A percentile compares a stretch with the other conserved stretches of the same genome.
phyloP scores from a whole-genome alignment of 1,140 invertebrate species.

The Venturia canescens region DNA sequence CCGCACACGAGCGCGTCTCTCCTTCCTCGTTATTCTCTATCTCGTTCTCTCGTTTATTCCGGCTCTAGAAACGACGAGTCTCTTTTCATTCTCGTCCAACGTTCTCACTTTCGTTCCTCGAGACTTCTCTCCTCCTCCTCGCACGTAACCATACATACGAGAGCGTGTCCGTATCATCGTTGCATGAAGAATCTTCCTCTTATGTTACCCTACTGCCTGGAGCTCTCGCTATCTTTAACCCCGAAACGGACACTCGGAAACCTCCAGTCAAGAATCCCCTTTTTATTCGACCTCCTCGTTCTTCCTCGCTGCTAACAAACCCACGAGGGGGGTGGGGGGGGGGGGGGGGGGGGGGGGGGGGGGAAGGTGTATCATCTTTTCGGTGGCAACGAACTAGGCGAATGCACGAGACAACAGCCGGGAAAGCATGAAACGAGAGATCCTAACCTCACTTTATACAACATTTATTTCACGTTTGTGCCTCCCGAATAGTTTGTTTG shows the following conservation, averaged over 20 bases:
- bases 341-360: too few species aligned
- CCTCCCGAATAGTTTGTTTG: too few species aligned
- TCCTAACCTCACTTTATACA: neutral
- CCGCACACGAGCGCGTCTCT: slow-evolving; percentile 19
- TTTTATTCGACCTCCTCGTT: slow-evolving; percentile 12
- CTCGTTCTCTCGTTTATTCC: slow-evolving; percentile 43
- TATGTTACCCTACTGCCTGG: slow-evolving; percentile 67
- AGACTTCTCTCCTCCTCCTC: slow-evolving; percentile 31
- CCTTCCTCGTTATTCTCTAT: slow-evolving; percentile 48
- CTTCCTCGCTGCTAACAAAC: slow-evolving; percentile 13
- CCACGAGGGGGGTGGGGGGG: neutral
- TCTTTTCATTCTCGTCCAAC: slow-evolving; percentile 27
- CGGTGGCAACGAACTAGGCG: slow-evolving; percentile 3
- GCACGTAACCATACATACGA: slow-evolving; percentile 37
- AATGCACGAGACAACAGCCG: slow-evolving; percentile 1
- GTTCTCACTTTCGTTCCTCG: slow-evolving; percentile 42
- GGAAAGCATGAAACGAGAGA: slow-evolving; percentile 47
- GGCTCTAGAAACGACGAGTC: slow-evolving; percentile 46
- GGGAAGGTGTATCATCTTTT: too few species aligned
- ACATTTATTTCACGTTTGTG: too few species aligned
- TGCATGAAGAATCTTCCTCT: slow-evolving; percentile 56
- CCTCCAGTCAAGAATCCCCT: neutral
- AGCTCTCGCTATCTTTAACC: slow-evolving; percentile 66
- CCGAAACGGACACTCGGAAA: slow-evolving; percentile 58
- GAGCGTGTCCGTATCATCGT: slow-evolving; percentile 52